Evolutionary conservation across 2,888 invertebrate genomes (phyloP), one percentile per base, ranked within the genome.

Genomic region (Nysson spinosus): DNA sequence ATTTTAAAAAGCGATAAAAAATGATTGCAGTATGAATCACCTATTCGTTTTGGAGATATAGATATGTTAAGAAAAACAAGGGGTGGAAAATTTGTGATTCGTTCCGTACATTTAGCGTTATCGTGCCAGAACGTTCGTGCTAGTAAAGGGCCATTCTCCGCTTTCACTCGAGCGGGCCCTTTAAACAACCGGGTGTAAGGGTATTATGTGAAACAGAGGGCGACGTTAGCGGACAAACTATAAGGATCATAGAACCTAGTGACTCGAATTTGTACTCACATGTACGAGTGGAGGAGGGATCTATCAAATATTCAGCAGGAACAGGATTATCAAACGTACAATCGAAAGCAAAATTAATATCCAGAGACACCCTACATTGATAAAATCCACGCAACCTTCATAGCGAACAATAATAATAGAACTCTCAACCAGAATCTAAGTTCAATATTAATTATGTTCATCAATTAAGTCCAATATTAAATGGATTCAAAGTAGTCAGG

Each of bases 211-310:
- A 56, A 44, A 69, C 54, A 52, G 37, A 39, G 50, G 42, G 55
- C 71, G 66, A 77, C 68, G 64, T 58, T 72, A 69, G 54, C n/a
- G n/a, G 50, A 61, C 64, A 56, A 40, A 49, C 34, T 42, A 57
- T 52, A 66, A 73, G 78, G 70, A 75, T 74, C 78, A 70, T 77
- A 72, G 74, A 78, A 50, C 77, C 69, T 72, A 75, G 67, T 61
- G 58, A 43, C 79, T 78, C 65, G 66, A 65, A 70, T 28, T 26
- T 49, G 28, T 47, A 35, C 20, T 49, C 52, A 52, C 20, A 32
- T 35, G 35, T 42, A 39, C 47, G 39, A 14, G 50, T 20, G 34
- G 11, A 37, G 30, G 30, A 46, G 37, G 34, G 58, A 37, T 44
- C 35, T 34, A 43, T 39, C 42, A 14, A 55, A 56, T 37, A 43